These are phyloP conservation scores for Calypte anna DNA, from an alignment of 2,113 vertebrate genomes.

Conservation along the genomic window DNA sequence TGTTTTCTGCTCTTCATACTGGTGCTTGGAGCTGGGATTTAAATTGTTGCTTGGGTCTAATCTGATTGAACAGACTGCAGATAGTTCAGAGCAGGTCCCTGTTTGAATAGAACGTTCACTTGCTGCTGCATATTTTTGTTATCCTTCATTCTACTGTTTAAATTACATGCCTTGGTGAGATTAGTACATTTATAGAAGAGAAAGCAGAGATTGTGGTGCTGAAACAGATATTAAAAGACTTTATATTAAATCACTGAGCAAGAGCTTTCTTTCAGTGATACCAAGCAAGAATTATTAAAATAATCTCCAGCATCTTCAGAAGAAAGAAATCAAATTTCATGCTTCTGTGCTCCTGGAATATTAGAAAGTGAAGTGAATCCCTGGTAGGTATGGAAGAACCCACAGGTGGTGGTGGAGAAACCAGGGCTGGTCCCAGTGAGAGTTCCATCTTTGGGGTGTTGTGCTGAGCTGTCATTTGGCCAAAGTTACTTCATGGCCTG, in stretches of 20 bases:
- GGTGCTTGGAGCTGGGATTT: neutral
- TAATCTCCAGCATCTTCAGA: constrained; percentile 32
- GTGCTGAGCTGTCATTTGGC: neutral
- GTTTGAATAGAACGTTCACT: neutral
- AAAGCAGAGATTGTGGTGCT: constrained; percentile 21
- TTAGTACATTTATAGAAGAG: neutral
- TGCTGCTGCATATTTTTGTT: constrained; percentile 14
- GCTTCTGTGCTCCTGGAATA: neutral
- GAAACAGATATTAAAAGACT: constrained; percentile 35
- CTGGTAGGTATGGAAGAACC: neutral
- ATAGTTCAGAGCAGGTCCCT: neutral
- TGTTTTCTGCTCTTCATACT: neutral
- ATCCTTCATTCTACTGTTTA: neutral
- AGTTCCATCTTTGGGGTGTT: neutral
- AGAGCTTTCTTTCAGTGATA: neutral
- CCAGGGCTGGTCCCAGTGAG: neutral
- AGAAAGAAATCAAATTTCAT: constrained; percentile 58
- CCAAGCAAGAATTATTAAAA: constrained; percentile 24
- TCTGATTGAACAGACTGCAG: constrained; percentile 34
- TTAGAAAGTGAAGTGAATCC: neutral
- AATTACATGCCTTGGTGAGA: neutral
- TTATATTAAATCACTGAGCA: constrained; percentile 17
- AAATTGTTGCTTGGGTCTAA: neutral
- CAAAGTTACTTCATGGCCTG: neutral
- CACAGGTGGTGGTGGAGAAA: neutral